Evolutionary conservation across 2,888 invertebrate species (phyloP).

Genomic region (Stomorhina lunata): DNA sequence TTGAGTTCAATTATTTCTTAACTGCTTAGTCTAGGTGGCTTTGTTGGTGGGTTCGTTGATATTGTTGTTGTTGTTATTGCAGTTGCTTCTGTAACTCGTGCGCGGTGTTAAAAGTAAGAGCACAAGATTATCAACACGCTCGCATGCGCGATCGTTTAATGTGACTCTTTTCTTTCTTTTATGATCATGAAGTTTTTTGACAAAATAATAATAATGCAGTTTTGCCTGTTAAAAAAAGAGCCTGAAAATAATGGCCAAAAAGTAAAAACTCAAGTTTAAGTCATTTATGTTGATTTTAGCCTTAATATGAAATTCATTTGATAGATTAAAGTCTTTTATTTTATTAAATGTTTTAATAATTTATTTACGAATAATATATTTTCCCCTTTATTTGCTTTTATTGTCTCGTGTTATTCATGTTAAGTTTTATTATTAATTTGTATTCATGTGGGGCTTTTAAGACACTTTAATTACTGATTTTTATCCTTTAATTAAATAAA

Average conservation of each 20-base stretch:
- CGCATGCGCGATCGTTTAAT: too few relatives aligned
- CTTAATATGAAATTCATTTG: too few relatives aligned
- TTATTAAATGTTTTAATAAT: constrained; percentile 24
- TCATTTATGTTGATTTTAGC: background rate
- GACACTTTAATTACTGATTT: constrained; percentile 55
- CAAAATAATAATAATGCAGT: constrained; percentile 33
- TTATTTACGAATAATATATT: background rate
- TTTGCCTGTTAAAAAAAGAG: constrained; percentile 52
- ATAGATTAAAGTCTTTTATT: constrained; percentile 26
- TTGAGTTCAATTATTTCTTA: too few relatives aligned
- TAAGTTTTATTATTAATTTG: constrained; percentile 33
- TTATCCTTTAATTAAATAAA: constrained; percentile 51
- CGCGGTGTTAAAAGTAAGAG: constrained; percentile 26
- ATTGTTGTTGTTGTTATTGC: too few relatives aligned
- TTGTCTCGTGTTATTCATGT: background rate
- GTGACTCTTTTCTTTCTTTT: constrained; percentile 18
- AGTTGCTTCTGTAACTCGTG: too few relatives aligned
- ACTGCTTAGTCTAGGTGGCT: too few relatives aligned
- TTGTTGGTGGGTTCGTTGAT: too few relatives aligned
- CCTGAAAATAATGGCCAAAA: background rate
- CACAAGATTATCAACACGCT: constrained; percentile 39
- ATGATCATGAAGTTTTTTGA: constrained; percentile 10
- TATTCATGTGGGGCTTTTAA: constrained; percentile 45
- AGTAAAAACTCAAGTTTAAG: background rate
- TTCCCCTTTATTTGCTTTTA: background rate